phyloP scores from a whole-genome alignment of 2,113 vertebrate species.

The Trogon melanurus region DNA sequence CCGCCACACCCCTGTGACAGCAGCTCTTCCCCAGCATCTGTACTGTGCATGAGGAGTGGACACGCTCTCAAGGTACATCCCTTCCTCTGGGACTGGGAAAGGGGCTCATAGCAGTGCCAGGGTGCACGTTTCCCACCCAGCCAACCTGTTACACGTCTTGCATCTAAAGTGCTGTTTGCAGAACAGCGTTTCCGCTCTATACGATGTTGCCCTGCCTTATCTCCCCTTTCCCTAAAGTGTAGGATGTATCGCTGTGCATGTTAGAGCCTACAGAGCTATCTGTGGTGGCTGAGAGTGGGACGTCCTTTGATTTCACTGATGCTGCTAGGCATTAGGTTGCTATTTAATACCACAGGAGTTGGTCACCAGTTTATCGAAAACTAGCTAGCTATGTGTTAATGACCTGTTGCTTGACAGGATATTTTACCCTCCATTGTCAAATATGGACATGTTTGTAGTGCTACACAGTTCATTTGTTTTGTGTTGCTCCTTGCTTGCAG shows the following conservation, averaged over 20 bases:
- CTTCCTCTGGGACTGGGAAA: not conserved
- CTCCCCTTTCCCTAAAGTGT: not conserved
- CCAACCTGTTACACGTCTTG: not conserved
- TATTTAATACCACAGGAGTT: not conserved
- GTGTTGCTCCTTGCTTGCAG: not conserved
- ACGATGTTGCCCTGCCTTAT: not conserved
- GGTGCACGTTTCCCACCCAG: not conserved
- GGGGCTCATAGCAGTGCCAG: not conserved
- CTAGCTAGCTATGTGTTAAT: not conserved
- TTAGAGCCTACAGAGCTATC: not conserved
- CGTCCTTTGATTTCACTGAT: not conserved
- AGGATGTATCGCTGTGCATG: accelerated
- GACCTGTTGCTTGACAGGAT: not conserved
- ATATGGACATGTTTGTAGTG: not conserved
- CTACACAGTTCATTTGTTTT: not conserved
- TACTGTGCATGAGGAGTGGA: accelerated
- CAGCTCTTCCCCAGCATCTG: not conserved
- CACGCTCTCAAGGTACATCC: not conserved
- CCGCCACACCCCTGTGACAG: not conserved
- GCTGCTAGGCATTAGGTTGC: not conserved
- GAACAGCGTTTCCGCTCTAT: not conserved
- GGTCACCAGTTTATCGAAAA: not conserved
- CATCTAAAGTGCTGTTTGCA: not conserved
- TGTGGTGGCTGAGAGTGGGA: not conserved
- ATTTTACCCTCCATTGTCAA: not conserved